Percentiles rank a stretch among this genome's conserved stretches.
phyloP scores from a whole-genome alignment of 2,113 vertebrate species.

The Phodopus roborovskii region DNA sequence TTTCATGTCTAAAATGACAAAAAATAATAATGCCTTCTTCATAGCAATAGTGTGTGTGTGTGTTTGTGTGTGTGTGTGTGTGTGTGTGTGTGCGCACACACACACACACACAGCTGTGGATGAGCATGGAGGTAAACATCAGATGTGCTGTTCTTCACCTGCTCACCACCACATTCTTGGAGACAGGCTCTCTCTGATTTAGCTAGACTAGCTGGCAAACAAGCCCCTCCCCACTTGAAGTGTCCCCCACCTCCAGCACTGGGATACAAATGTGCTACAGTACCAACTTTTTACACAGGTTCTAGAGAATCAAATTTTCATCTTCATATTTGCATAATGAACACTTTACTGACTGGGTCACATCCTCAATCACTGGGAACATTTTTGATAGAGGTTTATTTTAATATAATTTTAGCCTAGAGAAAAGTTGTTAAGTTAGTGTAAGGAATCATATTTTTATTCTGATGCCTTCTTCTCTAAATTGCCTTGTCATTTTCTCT shows the following conservation, averaged over 20 bases:
- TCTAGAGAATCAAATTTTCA: not conserved
- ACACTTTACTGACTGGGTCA: not conserved
- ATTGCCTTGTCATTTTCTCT: not conserved
- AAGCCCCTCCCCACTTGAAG: not conserved
- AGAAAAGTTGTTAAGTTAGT: not conserved
- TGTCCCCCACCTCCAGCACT: not conserved
- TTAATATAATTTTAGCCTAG: constrained; percentile 25
- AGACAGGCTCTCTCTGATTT: not conserved
- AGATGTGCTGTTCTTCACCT: not conserved
- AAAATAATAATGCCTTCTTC: not conserved
- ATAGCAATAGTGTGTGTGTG: not conserved
- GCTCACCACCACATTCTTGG: not conserved
- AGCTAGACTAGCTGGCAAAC: not conserved
- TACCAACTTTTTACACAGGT: not conserved
- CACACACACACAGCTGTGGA: too few relatives aligned
- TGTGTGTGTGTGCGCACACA: not conserved
- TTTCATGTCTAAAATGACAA: constrained; percentile 29
- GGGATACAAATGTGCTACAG: not conserved
- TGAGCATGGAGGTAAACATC: too few relatives aligned
- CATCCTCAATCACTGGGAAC: not conserved
- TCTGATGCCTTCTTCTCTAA: not conserved
- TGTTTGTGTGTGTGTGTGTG: not conserved
- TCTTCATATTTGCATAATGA: too few relatives aligned
- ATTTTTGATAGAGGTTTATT: constrained; percentile 26
- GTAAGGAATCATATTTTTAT: not conserved